Evolutionary conservation across 2,888 invertebrate genomes (phyloP), one percentile per base, ranked within the genome.

Genomic region (Silvanus unidentatus): DNA sequence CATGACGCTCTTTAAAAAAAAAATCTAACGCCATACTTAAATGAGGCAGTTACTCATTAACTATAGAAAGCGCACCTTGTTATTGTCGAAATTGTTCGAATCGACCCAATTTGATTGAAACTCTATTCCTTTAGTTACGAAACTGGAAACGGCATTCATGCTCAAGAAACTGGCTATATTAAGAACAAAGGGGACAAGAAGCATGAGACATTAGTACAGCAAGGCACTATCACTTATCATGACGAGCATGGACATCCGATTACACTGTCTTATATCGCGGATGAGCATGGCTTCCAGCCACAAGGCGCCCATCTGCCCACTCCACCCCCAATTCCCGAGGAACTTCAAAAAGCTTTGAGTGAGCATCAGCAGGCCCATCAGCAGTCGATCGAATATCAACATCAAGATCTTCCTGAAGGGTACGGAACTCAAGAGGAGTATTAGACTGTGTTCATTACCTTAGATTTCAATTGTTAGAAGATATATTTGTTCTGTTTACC

Each of bases 251-350:
- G 86, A 22, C 71, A 79, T 45, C 77, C 80, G 1, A 80, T 83
- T 56, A 68, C 75, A 11, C 53, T 86, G 28, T 76, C 75, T 28
- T 87, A 86, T 74, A 73, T 78, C 40, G 85, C 86, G 60, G 86
- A 86, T 60, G 86, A 86, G 66, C 80, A 84, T 59, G 86, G 86
- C 66, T 76, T 76, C 57, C 75, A 64, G 44, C 63, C 68, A 1
- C 61, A 65, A 69, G 88, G 88, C 29, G 84, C 81, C 39, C 88
- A 88, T 68, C 72, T 88, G 36, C 88, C 88, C 10, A 88, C 88
- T 6, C 85, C 88, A 2, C 88, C 88, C n/a, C 86, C 88, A 8
- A 81, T 87, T 53, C 87, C 88, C 1, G 75, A 78, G 36, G 86
- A 81, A 58, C 86, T 87, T 51, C 80, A 81, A 59, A 79, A 80